Evolutionary conservation across 2,797 vertebrate genomes (phyloP), one percentile per base, ranked within the genome.

Genomic region (Anguilla obscura): DNA sequence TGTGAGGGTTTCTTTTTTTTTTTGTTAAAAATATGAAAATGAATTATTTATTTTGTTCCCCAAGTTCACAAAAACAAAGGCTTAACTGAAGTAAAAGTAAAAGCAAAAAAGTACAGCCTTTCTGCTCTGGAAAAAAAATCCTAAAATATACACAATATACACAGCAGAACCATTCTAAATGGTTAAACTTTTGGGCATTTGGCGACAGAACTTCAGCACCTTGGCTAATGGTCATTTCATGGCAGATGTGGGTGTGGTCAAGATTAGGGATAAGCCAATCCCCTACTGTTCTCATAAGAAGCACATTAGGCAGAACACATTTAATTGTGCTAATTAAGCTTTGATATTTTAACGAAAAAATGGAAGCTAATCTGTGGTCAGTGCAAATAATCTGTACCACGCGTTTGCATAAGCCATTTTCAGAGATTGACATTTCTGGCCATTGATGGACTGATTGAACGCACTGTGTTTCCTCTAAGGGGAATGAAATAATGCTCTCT

Each of bases 1-100:
- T n/a, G 8, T 50, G 21, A 82, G 24, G 6, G 50, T 24, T 12
- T 82, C 40, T 48, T 50, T 76, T 82, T 82, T 50, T 76, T 82
- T 82, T n/a, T 9, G 8, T 6, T 9, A 4, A 21, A 58, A 84
- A 84, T 56, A 84, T 84, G 82, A 84, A 84, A 84, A 58, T 84
- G 82, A n/a, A 30, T 54, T 16, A 84, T 56, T 84, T 84, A 84
- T 84, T 56, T n/a, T 50, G 79, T 48, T 6, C 40, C 21, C 24
- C 79, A 50, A 14, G 18, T 82, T 50, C 33, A 21, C 45, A 50
- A n/a, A 27, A 82, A 82, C 56, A 14, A 82, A n/a, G 21, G 45
- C 45, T 10, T n/a, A 50, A 50, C 45, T 50, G 24, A 48, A 50
- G 79, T 1, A 82, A 82, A 50, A 16, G 7, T 9, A 21, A 12